phyloP scores from a whole-genome alignment of 2,888 invertebrate species.

The Dysmachus trigonus region DNA sequence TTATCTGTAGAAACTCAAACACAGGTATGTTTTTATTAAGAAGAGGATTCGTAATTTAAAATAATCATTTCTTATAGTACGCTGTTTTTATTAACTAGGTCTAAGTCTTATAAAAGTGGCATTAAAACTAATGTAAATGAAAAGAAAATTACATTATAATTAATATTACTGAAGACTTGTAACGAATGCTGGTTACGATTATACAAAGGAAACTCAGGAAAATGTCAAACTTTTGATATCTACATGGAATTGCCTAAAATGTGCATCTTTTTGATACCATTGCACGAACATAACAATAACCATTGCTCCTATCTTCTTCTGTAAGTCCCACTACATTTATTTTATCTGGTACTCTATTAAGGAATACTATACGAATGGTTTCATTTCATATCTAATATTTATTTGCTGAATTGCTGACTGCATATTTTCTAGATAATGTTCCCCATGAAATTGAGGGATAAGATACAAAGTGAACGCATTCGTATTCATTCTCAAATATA shows the following conservation, averaged over 20 bases:
- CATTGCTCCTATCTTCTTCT: background rate
- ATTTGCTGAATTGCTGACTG: too few relatives aligned
- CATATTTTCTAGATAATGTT: too few relatives aligned
- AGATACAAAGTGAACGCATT: too few relatives aligned
- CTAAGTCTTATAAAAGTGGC: constrained; percentile 26
- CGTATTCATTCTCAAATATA: too few relatives aligned
- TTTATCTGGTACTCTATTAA: background rate
- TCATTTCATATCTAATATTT: too few relatives aligned
- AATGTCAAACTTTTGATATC: background rate
- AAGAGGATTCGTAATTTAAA: background rate
- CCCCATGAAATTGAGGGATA: too few relatives aligned
- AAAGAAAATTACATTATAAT: background rate
- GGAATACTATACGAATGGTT: too few relatives aligned
- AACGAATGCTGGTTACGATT: background rate
- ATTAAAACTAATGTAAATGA: constrained; percentile 5
- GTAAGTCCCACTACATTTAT: background rate
- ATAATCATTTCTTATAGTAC: background rate
- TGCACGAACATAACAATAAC: constrained; percentile 1
- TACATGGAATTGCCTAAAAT: background rate
- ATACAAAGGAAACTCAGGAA: background rate
- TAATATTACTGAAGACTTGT: constrained; percentile 3
- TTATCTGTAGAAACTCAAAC: too few relatives aligned
- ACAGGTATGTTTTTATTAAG: too few relatives aligned
- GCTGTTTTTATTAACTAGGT: constrained; percentile 1
- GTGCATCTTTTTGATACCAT: background rate